phyloP scores from a whole-genome alignment of 92 coral and sea anemone species.

The Zoanthus solanderi region DNA sequence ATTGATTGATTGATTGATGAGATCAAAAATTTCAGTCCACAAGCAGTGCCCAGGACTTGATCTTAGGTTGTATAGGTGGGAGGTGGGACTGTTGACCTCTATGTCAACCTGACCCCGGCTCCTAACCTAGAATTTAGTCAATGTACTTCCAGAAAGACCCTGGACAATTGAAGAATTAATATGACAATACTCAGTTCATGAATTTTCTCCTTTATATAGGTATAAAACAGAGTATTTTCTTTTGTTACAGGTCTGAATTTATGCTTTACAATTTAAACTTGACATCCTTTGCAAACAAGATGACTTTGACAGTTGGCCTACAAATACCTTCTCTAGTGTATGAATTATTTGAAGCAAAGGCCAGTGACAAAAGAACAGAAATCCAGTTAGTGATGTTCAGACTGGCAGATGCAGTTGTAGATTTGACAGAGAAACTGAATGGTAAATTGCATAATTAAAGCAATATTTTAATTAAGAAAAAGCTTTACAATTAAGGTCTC shows the following conservation, averaged over 20 bases:
- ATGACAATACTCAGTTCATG: too few relatives aligned
- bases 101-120: too few relatives aligned
- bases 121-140: too few relatives aligned
- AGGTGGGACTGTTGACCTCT: too few relatives aligned
- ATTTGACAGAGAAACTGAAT: slow-evolving; percentile 77
- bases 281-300: slow-evolving; percentile 59
- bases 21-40: too few relatives aligned
- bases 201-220: not conserved
- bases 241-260: slow-evolving; percentile 71
- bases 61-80: too few relatives aligned
- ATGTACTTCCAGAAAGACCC: too few relatives aligned
- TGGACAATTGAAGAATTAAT: too few relatives aligned
- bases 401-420: slow-evolving; percentile 76
- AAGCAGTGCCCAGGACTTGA: too few relatives aligned
- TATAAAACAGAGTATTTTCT: not conserved
- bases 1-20: too few relatives aligned
- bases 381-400: slow-evolving; percentile 74
- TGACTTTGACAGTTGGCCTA: slow-evolving; percentile 72
- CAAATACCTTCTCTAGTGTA: slow-evolving; percentile 53
- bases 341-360: slow-evolving; percentile 81
- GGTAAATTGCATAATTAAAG: slow-evolving; percentile 34
- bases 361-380: slow-evolving; percentile 71
- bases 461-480: too few relatives aligned
- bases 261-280: slow-evolving; percentile 60
- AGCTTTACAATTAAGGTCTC: too few relatives aligned